Base-by-base conservation (phyloP, 2,888 invertebrate genomes). In the Dasypogon diadema region DNA sequence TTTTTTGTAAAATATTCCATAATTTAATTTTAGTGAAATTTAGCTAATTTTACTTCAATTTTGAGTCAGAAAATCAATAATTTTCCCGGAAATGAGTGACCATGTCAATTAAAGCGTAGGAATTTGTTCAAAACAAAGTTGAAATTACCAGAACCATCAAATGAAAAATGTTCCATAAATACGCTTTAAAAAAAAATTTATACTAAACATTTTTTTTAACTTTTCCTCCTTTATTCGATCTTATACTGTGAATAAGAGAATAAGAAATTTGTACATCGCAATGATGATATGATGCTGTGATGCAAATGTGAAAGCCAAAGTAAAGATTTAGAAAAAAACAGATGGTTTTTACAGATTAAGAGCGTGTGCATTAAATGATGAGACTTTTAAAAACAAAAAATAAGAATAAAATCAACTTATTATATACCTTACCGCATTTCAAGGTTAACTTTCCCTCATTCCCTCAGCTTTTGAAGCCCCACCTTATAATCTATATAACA, bases 381-480 rank as follows among this genome's bases (percentile, higher is more conserved):
- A 70, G 51, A 70, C 30, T 30, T 54, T 51, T 54, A 30, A 22
- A 46, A 70, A 30, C 24, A 70, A 70, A 24, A n/a, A 37, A 70
- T 26, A 70, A 34, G 8, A 65, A 51, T 16, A 54, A 24, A n/a
- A 21, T 22, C 22, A 18, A 21, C 22, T 65, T 22, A 65, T 22
- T 46, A 65, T 14, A 70, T 22, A 70, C 34, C 70, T 70, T 70
- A 70, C 70, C 70, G 70, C 70, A 70, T 34, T 16, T 30, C 70
- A 70, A 70, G 70, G 70, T 21, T 70, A 70, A 70, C 34, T 70
- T 70, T 70, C 30, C n/a, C n/a, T n/a, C n/a, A n/a, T n/a, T n/a
- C n/a, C n/a, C 8, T 70, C 54, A 54, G 24, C 42, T 70, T 34
- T 51, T 42, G 6, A 56, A 14, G n/a, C 18, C 26, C 30, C 22